Evolutionary conservation across 2,888 invertebrate species (phyloP).

Genomic region (Epistrophe eligans): DNA sequence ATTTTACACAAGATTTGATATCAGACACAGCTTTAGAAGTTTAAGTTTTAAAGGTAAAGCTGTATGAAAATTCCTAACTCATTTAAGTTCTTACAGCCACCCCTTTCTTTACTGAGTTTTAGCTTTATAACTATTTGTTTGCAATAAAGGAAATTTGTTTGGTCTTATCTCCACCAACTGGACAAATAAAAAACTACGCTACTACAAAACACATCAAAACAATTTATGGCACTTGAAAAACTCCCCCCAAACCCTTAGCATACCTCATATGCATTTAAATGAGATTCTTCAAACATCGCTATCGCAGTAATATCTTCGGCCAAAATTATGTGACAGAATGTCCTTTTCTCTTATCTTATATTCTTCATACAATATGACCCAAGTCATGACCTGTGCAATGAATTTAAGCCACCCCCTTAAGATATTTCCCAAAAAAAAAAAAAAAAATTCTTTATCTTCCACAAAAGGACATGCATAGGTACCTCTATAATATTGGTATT

Average conservation of each 20-base stretch:
- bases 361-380: constrained; percentile 34
- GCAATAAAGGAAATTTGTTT: no score
- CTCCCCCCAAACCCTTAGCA: background rate
- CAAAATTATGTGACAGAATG: constrained; percentile 45
- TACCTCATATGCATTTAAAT: constrained; percentile 8
- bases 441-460: constrained; percentile 10
- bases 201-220: background rate
- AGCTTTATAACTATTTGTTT: no score
- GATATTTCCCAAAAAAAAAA: constrained; percentile 2
- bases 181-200: no score
- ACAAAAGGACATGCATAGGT: constrained; percentile 28
- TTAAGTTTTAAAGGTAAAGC: no score
- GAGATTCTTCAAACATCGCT: background rate
- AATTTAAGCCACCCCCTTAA: constrained; percentile 13
- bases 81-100: no score
- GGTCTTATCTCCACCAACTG: no score
- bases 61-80: no score
- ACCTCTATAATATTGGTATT: background rate
- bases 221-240: background rate
- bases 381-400: constrained; percentile 62
- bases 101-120: no score
- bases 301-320: constrained; percentile 9
- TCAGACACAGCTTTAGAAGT: no score
- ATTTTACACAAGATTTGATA: no score
- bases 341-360: constrained; percentile 31